Conservation (phyloP, 2,888 invertebrate genomes). For the Norana najaformis region DNA sequence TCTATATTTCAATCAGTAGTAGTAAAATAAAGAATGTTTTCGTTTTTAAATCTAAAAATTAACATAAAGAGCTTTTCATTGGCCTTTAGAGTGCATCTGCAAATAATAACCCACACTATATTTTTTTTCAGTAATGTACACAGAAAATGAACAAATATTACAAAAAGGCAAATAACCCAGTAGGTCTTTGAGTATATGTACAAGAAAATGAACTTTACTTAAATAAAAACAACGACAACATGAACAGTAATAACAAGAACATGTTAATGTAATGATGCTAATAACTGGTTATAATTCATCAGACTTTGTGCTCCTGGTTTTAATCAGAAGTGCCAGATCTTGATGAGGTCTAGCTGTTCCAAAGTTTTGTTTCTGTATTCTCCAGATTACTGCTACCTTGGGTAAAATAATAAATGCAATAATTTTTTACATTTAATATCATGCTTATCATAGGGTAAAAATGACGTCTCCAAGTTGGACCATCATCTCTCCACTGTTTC, state of each 20-base stretch:
- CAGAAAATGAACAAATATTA: too few species aligned
- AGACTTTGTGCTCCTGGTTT: not conserved
- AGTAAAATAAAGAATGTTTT: not conserved
- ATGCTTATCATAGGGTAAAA: not conserved
- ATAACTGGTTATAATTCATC: not conserved
- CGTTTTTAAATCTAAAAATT: not conserved
- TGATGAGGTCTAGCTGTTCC: not conserved
- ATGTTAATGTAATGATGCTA: not conserved
- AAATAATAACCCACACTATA: not conserved
- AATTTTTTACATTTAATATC: not conserved
- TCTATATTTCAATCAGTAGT: not conserved
- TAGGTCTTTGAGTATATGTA: not conserved
- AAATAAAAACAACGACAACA: not conserved
- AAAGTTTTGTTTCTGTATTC: not conserved
- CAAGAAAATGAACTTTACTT: not conserved
- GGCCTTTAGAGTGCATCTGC: not conserved
- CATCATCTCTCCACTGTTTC: not conserved
- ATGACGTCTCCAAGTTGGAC: not conserved
- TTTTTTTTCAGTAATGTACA: not conserved
- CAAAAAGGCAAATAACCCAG: too few species aligned
- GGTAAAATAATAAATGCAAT: not conserved
- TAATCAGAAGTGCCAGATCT: not conserved
- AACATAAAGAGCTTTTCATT: not conserved
- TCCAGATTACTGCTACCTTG: not conserved
- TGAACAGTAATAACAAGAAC: not conserved